A percentile compares a stretch with the other conserved stretches of the same genome.
These are phyloP conservation scores for Tringa solitaria DNA, from an alignment of 2,113 vertebrate species.

Conservation along the genomic window DNA sequence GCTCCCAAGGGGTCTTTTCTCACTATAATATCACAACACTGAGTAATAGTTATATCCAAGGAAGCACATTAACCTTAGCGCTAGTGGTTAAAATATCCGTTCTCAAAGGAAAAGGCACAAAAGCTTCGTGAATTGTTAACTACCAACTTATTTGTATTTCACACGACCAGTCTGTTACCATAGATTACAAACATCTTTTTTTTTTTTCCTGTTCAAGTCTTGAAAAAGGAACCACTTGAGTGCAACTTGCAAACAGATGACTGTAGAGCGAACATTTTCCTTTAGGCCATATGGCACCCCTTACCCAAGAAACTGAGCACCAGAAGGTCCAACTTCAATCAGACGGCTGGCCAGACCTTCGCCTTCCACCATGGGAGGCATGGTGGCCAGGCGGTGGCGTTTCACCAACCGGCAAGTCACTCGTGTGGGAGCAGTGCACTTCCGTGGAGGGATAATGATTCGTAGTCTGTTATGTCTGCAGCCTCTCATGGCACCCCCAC, in stretches of 20 bases:
- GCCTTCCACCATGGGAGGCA: conserved; percentile 97
- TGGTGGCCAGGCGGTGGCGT: conserved; percentile 92
- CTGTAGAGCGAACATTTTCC: neutral
- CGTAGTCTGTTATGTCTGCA: conserved; percentile 94
- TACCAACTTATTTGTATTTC: neutral
- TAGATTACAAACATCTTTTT: neutral
- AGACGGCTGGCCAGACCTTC: conserved; percentile 93
- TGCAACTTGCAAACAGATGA: neutral
- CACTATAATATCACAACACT: neutral
- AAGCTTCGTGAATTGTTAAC: neutral
- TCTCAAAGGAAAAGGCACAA: neutral
- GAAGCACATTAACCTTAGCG: neutral
- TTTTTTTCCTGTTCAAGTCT: neutral
- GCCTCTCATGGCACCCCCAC: conserved; percentile 95
- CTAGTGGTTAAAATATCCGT: neutral
- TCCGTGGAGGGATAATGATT: conserved; percentile 93
- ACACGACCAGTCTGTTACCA: neutral
- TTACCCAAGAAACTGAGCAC: conserved; percentile 99
- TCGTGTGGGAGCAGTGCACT: conserved; percentile 93
- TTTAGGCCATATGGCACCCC: conserved; percentile 34
- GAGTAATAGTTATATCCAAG: neutral
- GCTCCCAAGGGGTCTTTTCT: neutral
- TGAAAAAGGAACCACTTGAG: neutral
- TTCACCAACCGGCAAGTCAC: conserved; percentile 97
- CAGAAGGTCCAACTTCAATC: conserved; percentile 95